These are phyloP conservation scores for Eupeodes luniger DNA, from an alignment of 2,888 invertebrate genomes.

Conservation along the genomic window DNA sequence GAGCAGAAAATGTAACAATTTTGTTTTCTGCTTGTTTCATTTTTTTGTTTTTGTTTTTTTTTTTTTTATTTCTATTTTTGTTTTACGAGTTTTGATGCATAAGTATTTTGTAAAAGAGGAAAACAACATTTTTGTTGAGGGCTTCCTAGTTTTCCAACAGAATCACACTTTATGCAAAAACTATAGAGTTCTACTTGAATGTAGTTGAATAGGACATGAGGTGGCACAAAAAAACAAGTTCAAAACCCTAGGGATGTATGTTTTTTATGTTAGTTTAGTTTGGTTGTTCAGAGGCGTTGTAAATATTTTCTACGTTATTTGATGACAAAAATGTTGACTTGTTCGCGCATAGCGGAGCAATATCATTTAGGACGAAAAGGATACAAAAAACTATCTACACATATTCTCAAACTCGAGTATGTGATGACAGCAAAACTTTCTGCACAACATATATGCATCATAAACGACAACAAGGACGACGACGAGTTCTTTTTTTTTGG, in stretches of 20 bases:
- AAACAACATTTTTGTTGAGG: conserved; percentile 18
- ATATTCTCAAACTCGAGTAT: not conserved
- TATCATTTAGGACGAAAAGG: conserved; percentile 10
- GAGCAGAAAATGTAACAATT: conserved; percentile 52
- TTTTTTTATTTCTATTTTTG: not conserved
- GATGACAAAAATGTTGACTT: conserved; percentile 51
- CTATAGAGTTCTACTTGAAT: conserved; percentile 27
- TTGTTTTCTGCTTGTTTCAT: conserved; percentile 15
- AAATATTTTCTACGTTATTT: conserved; percentile 22
- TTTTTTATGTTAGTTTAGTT: conserved; percentile 29
- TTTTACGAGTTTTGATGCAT: conserved; percentile 39
- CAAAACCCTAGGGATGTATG: conserved; percentile 36
- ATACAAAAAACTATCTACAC: conserved; percentile 6
- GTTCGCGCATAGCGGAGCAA: not conserved
- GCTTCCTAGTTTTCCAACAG: conserved; percentile 4
- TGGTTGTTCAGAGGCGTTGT: conserved; percentile 60
- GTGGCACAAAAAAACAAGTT: conserved; percentile 9
- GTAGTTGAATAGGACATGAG: conserved; percentile 20
- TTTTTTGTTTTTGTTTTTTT: not conserved
- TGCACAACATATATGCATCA: conserved; percentile 1
- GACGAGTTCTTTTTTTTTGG: not conserved
- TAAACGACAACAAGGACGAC: not conserved
- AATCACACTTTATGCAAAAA: conserved; percentile 42
- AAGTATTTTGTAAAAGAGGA: conserved; percentile 35
- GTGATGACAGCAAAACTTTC: conserved; percentile 30